Evolutionary conservation across 2,797 vertebrate species (phyloP), one percentile per base, ranked within the genome.

Genomic region (Myoxocephalus aenaeus): DNA sequence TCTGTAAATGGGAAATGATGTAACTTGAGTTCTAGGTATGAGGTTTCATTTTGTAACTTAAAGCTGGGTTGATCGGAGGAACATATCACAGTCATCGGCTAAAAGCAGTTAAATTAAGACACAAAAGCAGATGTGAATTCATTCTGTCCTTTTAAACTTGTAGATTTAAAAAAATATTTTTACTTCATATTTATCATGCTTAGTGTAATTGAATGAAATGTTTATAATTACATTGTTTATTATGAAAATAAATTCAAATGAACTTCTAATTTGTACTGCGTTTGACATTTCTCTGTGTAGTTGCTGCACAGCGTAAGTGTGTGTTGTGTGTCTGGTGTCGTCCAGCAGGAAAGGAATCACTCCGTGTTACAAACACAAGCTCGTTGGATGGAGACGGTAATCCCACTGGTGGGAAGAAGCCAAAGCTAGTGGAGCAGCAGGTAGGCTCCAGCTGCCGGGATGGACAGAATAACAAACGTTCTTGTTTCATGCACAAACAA

Each of bases 141-240:
- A 94, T 95, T 94, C 94, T 94, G 94, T 96, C 94, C 95, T 97
- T 34, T 96, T 95, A 96, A 96, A 96, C 94, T 95, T 98, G 97
- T 98, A 97, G 92, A 98, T 99, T 98, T 92, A 90, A 96, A 97
- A 97, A 96, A 96, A 97, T 95, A 97, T 98, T 99, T 99, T 97
- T 99, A 99, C 97, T 98, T 97, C 96, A 96, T 95, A 97, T 97
- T 97, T 96, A 96, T 97, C 96, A 97, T 97, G 96, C 95, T 96
- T 96, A 96, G 96, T 98, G 97, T 98, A 96, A 98, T 96, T 97
- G 95, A 96, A 98, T 96, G 96, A 97, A 96, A 95, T 98, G 97
- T 98, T 98, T 99, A 97, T 99, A 99, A 98, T 97, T 96, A 96
- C 94, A 95, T 94, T 96, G 97, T 99, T 99, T 98, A 99, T 98